Conservation (phyloP, 2,797 vertebrate species). For the Takifugu ocellatus region DNA sequence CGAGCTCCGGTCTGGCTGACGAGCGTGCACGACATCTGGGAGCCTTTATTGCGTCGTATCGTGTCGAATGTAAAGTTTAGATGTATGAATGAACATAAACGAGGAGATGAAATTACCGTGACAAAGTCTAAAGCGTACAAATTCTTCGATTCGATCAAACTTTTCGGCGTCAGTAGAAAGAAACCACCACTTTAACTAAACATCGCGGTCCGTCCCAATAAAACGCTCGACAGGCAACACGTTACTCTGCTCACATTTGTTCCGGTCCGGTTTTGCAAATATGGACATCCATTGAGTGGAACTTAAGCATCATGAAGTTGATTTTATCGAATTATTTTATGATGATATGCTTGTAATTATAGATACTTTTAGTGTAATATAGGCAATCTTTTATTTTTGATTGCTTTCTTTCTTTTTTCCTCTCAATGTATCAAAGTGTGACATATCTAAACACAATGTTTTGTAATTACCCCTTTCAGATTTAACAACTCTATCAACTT, state of each 20-base stretch:
- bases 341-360: no score
- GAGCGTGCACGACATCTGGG: conserved; percentile 67
- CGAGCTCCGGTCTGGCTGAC: conserved; percentile 44
- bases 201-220: conserved; percentile 28
- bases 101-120: no score
- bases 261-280: neutral
- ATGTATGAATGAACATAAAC: no score
- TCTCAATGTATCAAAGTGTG: neutral
- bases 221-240: conserved; percentile 34
- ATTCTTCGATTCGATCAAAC: no score
- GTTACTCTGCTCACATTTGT: fast-evolving
- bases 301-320: no score
- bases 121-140: no score
- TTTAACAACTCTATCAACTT: neutral
- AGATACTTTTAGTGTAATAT: no score
- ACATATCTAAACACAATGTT: neutral
- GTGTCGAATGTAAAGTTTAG: neutral
- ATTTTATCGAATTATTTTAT: no score
- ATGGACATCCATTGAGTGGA: no score
- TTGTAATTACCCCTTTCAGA: neutral
- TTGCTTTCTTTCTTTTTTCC: neutral
- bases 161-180: neutral
- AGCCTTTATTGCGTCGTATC: no score
- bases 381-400: neutral
- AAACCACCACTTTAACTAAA: no score